These are phyloP conservation scores for Pyrrhosoma nymphula DNA, from an alignment of 2,888 invertebrate species.

Conservation along the genomic window DNA sequence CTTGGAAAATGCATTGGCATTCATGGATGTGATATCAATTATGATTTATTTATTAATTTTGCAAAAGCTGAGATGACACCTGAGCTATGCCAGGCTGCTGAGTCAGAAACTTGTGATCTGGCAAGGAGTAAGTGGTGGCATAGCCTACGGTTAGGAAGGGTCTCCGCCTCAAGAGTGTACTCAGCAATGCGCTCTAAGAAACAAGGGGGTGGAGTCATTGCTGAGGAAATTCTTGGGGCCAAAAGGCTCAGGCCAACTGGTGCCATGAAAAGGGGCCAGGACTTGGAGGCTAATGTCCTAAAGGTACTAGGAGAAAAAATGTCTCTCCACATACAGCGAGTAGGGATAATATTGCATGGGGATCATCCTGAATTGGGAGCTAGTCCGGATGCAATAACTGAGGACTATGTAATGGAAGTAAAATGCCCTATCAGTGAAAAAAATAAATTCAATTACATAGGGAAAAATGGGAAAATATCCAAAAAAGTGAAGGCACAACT, in stretches of 20 bases:
- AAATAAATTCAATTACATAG: neutral
- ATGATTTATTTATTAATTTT: neutral
- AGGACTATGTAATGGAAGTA: constrained; percentile 66
- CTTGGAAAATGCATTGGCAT: neutral
- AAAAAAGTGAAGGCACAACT: neutral
- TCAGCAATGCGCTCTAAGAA: neutral
- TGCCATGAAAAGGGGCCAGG: neutral
- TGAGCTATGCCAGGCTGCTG: neutral
- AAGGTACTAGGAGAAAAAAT: neutral
- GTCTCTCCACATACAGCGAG: too few relatives aligned
- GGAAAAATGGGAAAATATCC: neutral
- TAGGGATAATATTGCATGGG: too few relatives aligned
- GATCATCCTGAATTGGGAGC: constrained; percentile 65
- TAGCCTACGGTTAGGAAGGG: neutral
- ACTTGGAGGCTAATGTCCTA: neutral
- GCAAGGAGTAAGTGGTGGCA: neutral
- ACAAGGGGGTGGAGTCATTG: neutral
- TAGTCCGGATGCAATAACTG: constrained; percentile 65
- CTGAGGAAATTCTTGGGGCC: neutral
- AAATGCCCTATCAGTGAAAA: constrained; percentile 58
- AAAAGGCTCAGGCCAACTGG: neutral
- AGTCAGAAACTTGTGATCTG: neutral
- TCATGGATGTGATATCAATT: neutral
- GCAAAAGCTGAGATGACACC: neutral
- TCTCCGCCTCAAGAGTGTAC: neutral